Evolutionary conservation across 2,888 invertebrate species (phyloP).

Genomic region (Dicyrtoma fusca): DNA sequence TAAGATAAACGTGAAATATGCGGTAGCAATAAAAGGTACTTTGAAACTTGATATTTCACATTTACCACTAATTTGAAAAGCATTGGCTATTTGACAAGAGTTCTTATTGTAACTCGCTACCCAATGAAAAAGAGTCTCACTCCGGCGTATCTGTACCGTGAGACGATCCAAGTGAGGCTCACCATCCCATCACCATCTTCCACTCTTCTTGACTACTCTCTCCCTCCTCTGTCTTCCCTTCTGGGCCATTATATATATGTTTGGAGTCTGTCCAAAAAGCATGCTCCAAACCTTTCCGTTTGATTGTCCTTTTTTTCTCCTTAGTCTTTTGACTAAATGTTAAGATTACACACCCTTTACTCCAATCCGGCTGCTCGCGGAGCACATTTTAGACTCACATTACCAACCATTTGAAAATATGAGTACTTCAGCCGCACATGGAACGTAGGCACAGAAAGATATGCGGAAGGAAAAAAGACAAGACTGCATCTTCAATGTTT

Average conservation of each 20-base stretch:
- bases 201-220: too few relatives aligned
- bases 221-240: too few relatives aligned
- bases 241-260: too few relatives aligned
- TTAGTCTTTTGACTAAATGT: too few relatives aligned
- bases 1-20: conserved; percentile 9
- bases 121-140: too few relatives aligned
- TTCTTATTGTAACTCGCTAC: not conserved
- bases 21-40: conserved; percentile 24
- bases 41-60: conserved; percentile 21
- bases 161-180: too few relatives aligned
- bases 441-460: too few relatives aligned
- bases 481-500: too few relatives aligned
- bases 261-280: conserved; percentile 9
- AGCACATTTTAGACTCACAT: not conserved
- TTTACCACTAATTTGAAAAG: conserved; percentile 26
- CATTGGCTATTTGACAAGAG: conserved; percentile 24
- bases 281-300: not conserved
- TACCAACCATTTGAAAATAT: not conserved
- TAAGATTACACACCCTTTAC: not conserved
- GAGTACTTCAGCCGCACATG: too few relatives aligned
- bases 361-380: not conserved
- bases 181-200: too few relatives aligned
- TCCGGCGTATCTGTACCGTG: too few relatives aligned
- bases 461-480: too few relatives aligned
- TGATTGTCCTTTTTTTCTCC: conserved; percentile 5